Base-by-base conservation (phyloP, 2,797 vertebrate species). In the Sylvia borin region DNA sequence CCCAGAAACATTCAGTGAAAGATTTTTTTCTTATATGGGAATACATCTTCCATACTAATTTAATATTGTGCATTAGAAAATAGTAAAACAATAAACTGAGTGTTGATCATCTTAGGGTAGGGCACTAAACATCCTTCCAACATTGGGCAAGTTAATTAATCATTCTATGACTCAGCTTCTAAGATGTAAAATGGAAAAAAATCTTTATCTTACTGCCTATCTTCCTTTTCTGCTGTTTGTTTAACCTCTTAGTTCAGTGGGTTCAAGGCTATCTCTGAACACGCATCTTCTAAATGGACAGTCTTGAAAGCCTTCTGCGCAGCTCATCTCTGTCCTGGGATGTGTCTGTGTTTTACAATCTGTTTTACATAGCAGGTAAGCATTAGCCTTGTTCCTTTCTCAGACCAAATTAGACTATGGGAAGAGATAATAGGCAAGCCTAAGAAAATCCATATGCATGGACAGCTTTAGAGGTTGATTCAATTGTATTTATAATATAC, bases 111-210 rank as follows among this genome's bases (percentile, higher is more conserved):
- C 17, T 92, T 67, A 85, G 34, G 13, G 57, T 70, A 87, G 36
- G 31, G 38, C 32, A 61, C 29, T 85, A 82, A 82, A 10, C 47
- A 57, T 67, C 45, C 42, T 73, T 64, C 67, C 64, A 93, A 93
- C 53, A 61, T 80, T 79, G 34, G 40, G 29, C 43, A 80, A 82
- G 45, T 50, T 70, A 79, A 66, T 88, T 76, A 76, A 67, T 89
- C 86, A 76, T 88, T 66, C 60, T 65, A 12, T 91, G 94, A 92
- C 80, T 95, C 93, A 96, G 72, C 89, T 83, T 80, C 53, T 76
- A 76, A 93, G 43, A 95, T n/a, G 54, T 27, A 82, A 93, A 87
- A 85, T 50, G 78, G 62, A 73, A 89, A 85, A 72, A 90, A 72
- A 24, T 45, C 27, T 64, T 78, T 53, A 75, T 94, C 85, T 92